A percentile compares a stretch with the other conserved stretches of the same genome.
These are phyloP conservation scores for Glyptemys insculpta DNA, from an alignment of 2,797 vertebrate species.

Conservation along the genomic window DNA sequence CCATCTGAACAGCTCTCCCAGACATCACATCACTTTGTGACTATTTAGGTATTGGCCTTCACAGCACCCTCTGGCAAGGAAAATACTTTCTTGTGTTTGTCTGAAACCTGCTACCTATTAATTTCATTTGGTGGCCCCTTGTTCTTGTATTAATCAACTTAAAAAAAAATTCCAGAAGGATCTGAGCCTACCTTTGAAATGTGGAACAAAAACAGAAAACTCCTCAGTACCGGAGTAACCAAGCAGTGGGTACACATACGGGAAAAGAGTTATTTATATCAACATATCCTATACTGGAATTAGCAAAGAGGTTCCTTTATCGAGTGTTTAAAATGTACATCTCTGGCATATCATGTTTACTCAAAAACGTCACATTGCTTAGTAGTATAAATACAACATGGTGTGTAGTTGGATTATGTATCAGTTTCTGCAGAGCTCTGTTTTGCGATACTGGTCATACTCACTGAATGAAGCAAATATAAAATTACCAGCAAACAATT, in stretches of 20 bases:
- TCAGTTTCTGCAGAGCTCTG: not conserved
- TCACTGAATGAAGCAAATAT: not conserved
- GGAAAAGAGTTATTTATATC: not conserved
- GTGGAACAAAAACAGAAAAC: not conserved
- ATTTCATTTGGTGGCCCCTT: too few species aligned
- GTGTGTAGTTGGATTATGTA: not conserved
- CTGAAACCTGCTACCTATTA: too few species aligned
- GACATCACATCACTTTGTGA: not conserved
- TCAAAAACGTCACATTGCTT: not conserved
- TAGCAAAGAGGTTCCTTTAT: not conserved
- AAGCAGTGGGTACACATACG: not conserved
- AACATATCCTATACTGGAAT: not conserved
- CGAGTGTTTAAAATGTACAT: not conserved
- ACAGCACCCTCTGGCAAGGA: too few species aligned
- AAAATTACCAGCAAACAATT: not conserved
- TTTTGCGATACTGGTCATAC: not conserved
- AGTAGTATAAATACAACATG: fast-evolving
- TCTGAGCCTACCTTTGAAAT: not conserved
- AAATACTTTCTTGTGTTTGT: too few species aligned
- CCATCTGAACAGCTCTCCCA: not conserved
- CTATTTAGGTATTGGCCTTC: not conserved
- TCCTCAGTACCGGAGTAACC: not conserved
- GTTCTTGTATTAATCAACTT: not conserved
- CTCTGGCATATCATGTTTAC: not conserved
- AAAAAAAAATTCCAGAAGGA: not conserved